phyloP scores from a whole-genome alignment of 1,140 invertebrate species.

The Formica selysi region DNA sequence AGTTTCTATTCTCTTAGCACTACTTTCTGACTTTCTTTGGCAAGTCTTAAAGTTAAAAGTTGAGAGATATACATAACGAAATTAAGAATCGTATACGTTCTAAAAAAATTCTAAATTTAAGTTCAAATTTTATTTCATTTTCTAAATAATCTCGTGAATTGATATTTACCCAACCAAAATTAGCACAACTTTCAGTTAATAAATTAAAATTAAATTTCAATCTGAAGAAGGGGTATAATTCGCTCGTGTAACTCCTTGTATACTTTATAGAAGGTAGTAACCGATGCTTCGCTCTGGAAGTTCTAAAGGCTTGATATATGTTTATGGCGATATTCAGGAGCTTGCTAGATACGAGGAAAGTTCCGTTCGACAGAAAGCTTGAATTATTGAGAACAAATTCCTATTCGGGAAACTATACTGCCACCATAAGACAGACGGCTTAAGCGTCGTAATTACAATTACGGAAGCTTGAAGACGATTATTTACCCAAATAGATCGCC shows the following conservation, averaged over 20 bases:
- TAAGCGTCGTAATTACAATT: slow-evolving; percentile 44
- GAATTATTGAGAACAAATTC: slow-evolving; percentile 57
- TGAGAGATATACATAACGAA: background rate
- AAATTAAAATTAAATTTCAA: slow-evolving; percentile 31
- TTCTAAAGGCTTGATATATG: slow-evolving; percentile 50
- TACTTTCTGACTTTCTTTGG: slow-evolving; percentile 38
- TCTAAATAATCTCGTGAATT: background rate
- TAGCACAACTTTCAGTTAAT: background rate
- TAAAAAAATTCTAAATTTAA: background rate
- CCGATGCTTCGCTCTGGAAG: slow-evolving; percentile 3
- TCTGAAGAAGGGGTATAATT: background rate
- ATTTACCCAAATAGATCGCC: slow-evolving; percentile 29
- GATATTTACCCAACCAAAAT: slow-evolving; percentile 5
- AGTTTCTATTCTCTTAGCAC: too few relatives aligned
- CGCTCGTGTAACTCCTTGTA: slow-evolving; percentile 6
- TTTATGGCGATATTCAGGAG: slow-evolving; percentile 13
- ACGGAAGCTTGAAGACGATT: slow-evolving; percentile 19
- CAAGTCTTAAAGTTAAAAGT: slow-evolving; percentile 29
- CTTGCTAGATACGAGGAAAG: slow-evolving; percentile 36
- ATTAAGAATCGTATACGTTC: slow-evolving; percentile 2
- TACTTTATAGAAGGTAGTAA: slow-evolving; percentile 34
- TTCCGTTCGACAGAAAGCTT: slow-evolving; percentile 45
- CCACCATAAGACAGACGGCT: slow-evolving; percentile 28
- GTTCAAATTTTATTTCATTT: slow-evolving; percentile 14
- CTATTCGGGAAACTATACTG: slow-evolving; percentile 37